Evolutionary conservation across 2,888 invertebrate species (phyloP).

Genomic region (Neelides folsomi): DNA sequence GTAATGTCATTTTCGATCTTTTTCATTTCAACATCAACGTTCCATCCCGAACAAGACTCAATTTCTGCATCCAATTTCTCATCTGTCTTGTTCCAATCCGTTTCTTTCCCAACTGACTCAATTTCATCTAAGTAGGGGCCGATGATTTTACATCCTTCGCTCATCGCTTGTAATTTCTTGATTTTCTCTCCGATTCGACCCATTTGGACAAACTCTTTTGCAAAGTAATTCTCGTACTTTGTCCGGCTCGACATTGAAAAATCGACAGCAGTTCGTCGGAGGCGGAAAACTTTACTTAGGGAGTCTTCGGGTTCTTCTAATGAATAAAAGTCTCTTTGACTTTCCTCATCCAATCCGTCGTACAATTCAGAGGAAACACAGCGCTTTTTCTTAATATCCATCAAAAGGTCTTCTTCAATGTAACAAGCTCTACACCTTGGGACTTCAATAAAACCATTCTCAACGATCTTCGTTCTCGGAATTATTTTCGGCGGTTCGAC

Average conservation of each 20-base stretch:
- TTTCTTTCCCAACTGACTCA: slow-evolving; percentile 14
- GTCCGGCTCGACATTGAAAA: not conserved
- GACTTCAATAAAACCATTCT: too few species aligned
- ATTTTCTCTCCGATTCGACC: slow-evolving; percentile 28
- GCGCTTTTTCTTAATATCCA: too few species aligned
- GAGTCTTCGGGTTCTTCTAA: too few species aligned
- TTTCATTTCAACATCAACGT: slow-evolving; percentile 26
- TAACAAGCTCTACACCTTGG: too few species aligned
- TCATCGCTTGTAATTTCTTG: slow-evolving; percentile 18
- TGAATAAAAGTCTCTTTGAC: too few species aligned
- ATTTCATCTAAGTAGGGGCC: slow-evolving; percentile 27
- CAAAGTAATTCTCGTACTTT: slow-evolving; percentile 24
- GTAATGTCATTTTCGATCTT: slow-evolving; percentile 25
- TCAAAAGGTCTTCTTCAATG: too few species aligned
- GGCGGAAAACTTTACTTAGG: too few species aligned
- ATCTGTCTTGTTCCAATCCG: slow-evolving; percentile 20
- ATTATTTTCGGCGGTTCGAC: too few species aligned
- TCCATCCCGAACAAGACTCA: slow-evolving; percentile 31
- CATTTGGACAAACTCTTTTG: slow-evolving; percentile 23
- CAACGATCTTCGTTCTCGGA: too few species aligned
- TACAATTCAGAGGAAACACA: too few species aligned
- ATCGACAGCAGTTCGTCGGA: too few species aligned
- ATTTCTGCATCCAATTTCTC: slow-evolving; percentile 24
- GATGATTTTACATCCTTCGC: slow-evolving; percentile 23
- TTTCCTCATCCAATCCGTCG: too few species aligned